Base-by-base conservation (phyloP, 2,113 vertebrate genomes). In the Pedetes capensis region DNA sequence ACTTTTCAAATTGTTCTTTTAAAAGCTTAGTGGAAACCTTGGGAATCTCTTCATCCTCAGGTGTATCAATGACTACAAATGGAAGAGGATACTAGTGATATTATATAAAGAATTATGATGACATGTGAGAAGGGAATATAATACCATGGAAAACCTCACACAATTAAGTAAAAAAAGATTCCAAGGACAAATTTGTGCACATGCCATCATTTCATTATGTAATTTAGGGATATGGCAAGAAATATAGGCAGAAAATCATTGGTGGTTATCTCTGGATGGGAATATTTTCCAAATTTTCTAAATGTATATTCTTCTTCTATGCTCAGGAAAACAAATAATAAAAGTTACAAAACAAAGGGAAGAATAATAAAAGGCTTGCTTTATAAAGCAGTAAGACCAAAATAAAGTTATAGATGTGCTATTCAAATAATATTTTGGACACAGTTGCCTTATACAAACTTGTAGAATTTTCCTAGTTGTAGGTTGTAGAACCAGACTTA, bases 1-100 rank as follows among this genome's bases (percentile, higher is more conserved):
- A 98, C 98, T 98, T 99, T 97, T 99, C 99, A 98, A 99, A 99
- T 44, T 98, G 99, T 95, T 99, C 96, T 92, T 99, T 99, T 97
- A 99, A 98, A 97, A 99, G 98, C 97, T 99, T 99, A 42, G 99
- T 98, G 20, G 99, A 99, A 97, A 99, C 98, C 95, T 99, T 99
- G 86, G 99, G 98, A 87, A 98, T 57, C n/a, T 99, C 99, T 96
- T 99, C 98, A 0, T 99, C 99, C 92, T 97, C 98, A 86, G 98
- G 95, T 93, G 97, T 96, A 97, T 98, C 99, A 91, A 93, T 98
- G 98, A 98, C 98, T 98, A 83, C 8, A 95, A 75, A 72, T 27
- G 74, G 63, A 93, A 85, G 97, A 96, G 64, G 95, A 98, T 6
- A 96, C 69, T 34, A 79, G 39, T 16, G 16, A 63, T 83, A 68